These are phyloP conservation scores for Elymnias hypermnestra DNA, from an alignment of 1,140 invertebrate genomes.

Conservation along the genomic window DNA sequence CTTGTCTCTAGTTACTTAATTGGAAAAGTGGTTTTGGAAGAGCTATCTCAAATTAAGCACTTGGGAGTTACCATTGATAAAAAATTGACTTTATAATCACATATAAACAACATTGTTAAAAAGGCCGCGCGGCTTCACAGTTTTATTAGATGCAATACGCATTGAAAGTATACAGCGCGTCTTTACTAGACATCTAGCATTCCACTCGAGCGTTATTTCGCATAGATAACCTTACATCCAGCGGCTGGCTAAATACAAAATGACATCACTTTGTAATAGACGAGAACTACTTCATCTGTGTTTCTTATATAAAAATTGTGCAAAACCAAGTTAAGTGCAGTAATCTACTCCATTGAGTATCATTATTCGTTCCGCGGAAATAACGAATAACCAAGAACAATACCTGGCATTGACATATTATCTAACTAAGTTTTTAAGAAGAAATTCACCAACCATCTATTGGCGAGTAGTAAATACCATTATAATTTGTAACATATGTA, in stretches of 20 bases:
- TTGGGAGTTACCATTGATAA: conserved; percentile 10
- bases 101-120: conserved; percentile 3
- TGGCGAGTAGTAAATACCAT: too few species aligned
- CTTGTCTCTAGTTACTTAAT: conserved; percentile 7
- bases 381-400: too few species aligned
- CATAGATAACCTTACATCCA: conserved; percentile 5
- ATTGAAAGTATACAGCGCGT: conserved; percentile 3
- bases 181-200: conserved; percentile 7
- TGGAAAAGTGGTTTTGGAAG: background rate
- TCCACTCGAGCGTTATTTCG: background rate
- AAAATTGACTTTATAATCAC: conserved; percentile 6
- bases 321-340: background rate
- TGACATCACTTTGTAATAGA: conserved; percentile 1
- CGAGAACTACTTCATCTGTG: conserved; percentile 1
- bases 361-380: too few species aligned
- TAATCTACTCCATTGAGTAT: background rate
- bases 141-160: conserved; percentile 5
- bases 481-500: too few species aligned
- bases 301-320: conserved; percentile 7
- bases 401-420: too few species aligned
- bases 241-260: background rate
- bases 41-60: conserved; percentile 3
- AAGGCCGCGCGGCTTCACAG: conserved; percentile 2
- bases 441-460: too few species aligned
- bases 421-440: too few species aligned